These are phyloP conservation scores for Eledona agricola DNA, from an alignment of 2,888 invertebrate genomes.

Conservation along the genomic window DNA sequence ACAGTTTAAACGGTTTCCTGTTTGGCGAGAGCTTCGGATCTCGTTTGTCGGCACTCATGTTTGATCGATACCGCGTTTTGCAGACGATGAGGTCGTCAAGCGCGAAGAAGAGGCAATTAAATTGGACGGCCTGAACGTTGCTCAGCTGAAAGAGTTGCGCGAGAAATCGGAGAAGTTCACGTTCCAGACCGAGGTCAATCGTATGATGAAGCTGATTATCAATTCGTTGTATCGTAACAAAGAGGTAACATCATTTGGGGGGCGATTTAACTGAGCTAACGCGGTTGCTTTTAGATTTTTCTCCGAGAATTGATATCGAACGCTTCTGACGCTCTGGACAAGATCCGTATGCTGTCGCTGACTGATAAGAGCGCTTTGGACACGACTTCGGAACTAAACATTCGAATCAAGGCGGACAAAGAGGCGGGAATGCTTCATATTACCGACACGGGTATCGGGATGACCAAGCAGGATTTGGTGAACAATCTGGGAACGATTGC, in stretches of 20 bases:
- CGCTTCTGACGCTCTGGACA: slow-evolving; percentile 98
- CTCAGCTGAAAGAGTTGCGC: slow-evolving; percentile 90
- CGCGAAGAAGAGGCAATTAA: slow-evolving; percentile 97
- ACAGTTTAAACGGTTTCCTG: slow-evolving; percentile 54
- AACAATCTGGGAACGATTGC: slow-evolving; percentile 98
- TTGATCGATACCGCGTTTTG: slow-evolving; percentile 44
- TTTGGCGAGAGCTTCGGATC: slow-evolving; percentile 42
- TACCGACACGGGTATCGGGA: slow-evolving; percentile 96
- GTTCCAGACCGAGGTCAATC: slow-evolving; percentile 98
- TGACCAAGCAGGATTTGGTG: slow-evolving; percentile 93
- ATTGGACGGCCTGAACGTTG: slow-evolving; percentile 92
- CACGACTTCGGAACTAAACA: slow-evolving; percentile 82
- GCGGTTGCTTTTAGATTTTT: slow-evolving; percentile 76
- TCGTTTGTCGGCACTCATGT: slow-evolving; percentile 41
- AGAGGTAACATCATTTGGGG: slow-evolving; percentile 84
- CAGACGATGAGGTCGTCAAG: slow-evolving; percentile 88
- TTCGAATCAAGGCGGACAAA: slow-evolving; percentile 93
- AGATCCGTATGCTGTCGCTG: slow-evolving; percentile 92
- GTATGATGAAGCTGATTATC: slow-evolving; percentile 99
- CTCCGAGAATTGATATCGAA: slow-evolving; percentile 98
- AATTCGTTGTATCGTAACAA: slow-evolving; percentile 99
- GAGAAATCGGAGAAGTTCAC: slow-evolving; percentile 88
- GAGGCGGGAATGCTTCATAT: slow-evolving; percentile 92
- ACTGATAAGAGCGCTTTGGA: slow-evolving; percentile 85
- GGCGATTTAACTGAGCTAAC: too few relatives aligned